Percentiles rank a stretch among this genome's conserved stretches.
Evolutionary conservation across 1,140 invertebrate species (phyloP).

Genomic region (Sesamia nonagrioides): DNA sequence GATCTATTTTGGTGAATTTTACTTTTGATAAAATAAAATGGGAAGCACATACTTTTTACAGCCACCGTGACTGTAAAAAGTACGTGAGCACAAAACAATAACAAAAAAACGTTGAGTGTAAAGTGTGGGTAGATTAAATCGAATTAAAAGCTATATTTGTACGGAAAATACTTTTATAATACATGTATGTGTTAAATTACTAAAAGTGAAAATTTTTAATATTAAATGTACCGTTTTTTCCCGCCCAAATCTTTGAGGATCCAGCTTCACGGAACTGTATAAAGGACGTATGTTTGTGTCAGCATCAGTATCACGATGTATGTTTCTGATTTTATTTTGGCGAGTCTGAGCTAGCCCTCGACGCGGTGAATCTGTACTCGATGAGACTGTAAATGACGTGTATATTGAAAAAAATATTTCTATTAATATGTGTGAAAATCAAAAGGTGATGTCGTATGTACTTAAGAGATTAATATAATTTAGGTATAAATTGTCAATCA

Average conservation of each 20-base stretch:
- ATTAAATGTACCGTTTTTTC: constrained; percentile 38
- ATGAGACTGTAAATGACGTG: constrained; percentile 18
- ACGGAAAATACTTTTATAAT: constrained; percentile 15
- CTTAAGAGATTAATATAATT: constrained; percentile 11
- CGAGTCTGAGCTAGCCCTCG: neutral
- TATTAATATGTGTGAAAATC: neutral
- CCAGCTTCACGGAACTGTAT: constrained; percentile 10
- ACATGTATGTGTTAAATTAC: constrained; percentile 15
- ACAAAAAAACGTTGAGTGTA: constrained; percentile 2
- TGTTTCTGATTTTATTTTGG: neutral
- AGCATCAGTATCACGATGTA: constrained; percentile 3
- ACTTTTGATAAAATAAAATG: constrained; percentile 36
- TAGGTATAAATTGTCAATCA: constrained; percentile 33
- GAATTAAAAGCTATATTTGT: constrained; percentile 2
- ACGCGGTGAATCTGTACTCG: neutral
- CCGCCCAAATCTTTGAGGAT: constrained; percentile 27
- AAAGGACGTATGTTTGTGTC: constrained; percentile 12
- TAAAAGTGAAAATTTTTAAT: constrained; percentile 29
- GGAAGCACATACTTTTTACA: too few relatives aligned
- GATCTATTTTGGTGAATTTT: constrained; percentile 40
- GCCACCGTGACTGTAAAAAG: too few relatives aligned
- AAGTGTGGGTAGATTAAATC: neutral
- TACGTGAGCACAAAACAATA: constrained; percentile 48
- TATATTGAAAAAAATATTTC: neutral
- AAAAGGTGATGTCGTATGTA: neutral